phyloP scores from a whole-genome alignment of 2,113 vertebrate species.

The Pleuronectes platessa region DNA sequence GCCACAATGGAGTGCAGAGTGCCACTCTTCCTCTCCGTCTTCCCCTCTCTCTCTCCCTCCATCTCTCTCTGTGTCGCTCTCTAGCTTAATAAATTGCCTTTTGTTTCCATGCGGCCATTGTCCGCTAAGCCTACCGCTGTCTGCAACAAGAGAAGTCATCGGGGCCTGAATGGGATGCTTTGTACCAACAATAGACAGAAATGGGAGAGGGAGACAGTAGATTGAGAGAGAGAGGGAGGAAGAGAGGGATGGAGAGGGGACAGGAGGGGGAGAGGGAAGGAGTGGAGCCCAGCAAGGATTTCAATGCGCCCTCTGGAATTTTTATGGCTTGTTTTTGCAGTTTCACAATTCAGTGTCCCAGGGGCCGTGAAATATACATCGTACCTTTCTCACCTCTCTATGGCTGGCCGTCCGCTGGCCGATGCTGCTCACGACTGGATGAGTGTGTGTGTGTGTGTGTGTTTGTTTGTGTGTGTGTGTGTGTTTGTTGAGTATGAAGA shows the following conservation, averaged over 20 bases:
- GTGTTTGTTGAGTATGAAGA: conserved; percentile 1
- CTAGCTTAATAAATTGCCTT: conserved; percentile 91
- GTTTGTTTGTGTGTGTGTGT: not conserved
- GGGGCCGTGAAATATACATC: conserved; percentile 43
- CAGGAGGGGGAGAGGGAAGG: conserved; percentile 14
- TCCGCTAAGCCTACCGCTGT: conserved; percentile 81
- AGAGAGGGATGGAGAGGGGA: conserved; percentile 1
- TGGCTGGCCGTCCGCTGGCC: conserved; percentile 4
- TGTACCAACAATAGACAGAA: conserved; percentile 80
- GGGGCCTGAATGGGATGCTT: conserved; percentile 88
- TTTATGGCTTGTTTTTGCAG: conserved; percentile 83
- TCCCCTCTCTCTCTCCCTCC: conserved; percentile 57
- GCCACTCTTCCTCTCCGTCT: conserved; percentile 79
- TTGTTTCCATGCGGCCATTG: conserved; percentile 91
- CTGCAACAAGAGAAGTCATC: conserved; percentile 83
- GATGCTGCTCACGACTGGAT: not conserved
- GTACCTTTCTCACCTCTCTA: conserved; percentile 34
- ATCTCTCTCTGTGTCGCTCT: conserved; percentile 37
- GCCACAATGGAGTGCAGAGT: conserved; percentile 80
- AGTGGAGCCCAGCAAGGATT: conserved; percentile 60
- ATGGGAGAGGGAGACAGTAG: conserved; percentile 53
- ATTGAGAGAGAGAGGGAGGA: conserved; percentile 31
- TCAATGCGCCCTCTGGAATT: conserved; percentile 82
- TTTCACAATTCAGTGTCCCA: conserved; percentile 67
- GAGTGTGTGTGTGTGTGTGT: conserved; percentile 3